Base-by-base conservation (phyloP, 2,797 vertebrate genomes). In the Clarias laeviceps region DNA sequence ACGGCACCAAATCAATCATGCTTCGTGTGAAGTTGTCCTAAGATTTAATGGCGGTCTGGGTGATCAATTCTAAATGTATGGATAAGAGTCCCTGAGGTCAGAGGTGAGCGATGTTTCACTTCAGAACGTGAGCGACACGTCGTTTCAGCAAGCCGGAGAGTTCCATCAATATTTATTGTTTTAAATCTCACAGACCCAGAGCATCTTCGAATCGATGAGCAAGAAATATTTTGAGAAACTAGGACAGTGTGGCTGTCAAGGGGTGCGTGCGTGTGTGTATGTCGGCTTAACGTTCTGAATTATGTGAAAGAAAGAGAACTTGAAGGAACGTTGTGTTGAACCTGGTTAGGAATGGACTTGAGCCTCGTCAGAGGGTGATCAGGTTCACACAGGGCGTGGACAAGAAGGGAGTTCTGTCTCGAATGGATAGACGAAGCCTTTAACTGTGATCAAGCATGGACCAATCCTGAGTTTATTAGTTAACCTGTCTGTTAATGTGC, bases 1-100 rank as follows among this genome's bases (percentile, higher is more conserved):
- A 45, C 45, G 5, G 37, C 37, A 37, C 37, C 5, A 45, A 45
- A 50, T 50, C 45, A 50, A 50, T 50, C 45, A 2, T 50, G 45
- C 45, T 50, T 50, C 2, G 11, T 12, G 45, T 50, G 45, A 50
- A 50, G 45, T 9, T 50, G 45, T 12, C 45, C 45, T 65, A 29
- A 27, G 61, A 45, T 37, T 45, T 29, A 2, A 20, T 65, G 59
- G 2, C 22, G 7, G 37, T 45, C 78, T 18, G 5, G 61, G 17
- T 80, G 61, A 80, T 80, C 61, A n/a, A 80, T 80, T 65, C 59
- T 65, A n/a, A 80, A 80, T 27, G 78, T 50, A 29, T 11, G 24
- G 8, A 45, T 50, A 50, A 80, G 24, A 50, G 78, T 65, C 61
- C 11, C 22, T 45, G 61, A 64, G 77, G 77, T 80, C 77, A 1